phyloP scores from a whole-genome alignment of 2,888 invertebrate species.

The Unio pictorum region DNA sequence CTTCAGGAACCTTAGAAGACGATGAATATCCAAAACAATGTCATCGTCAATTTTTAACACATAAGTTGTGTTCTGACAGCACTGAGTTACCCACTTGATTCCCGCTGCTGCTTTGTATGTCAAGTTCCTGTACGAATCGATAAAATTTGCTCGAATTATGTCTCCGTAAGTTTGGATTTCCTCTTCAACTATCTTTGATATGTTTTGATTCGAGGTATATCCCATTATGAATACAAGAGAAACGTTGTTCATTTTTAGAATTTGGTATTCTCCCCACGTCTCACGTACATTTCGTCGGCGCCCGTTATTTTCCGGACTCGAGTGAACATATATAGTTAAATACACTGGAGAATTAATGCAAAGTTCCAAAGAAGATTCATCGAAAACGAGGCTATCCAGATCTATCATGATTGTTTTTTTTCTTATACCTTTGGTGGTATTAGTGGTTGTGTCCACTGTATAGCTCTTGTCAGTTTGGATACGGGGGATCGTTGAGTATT shows the following conservation, averaged over 20 bases:
- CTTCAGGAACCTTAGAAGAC: slow-evolving; percentile 41
- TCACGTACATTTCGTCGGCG: slow-evolving; percentile 58
- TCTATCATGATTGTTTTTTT: too few relatives aligned
- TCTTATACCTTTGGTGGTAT: too few relatives aligned
- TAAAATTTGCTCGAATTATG: slow-evolving; percentile 68
- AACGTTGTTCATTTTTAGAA: slow-evolving; percentile 45
- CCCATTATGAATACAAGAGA: slow-evolving; percentile 68
- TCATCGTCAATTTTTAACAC: slow-evolving; percentile 73
- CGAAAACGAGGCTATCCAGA: too few relatives aligned
- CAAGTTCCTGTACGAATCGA: slow-evolving; percentile 72
- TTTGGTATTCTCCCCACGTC: slow-evolving; percentile 62
- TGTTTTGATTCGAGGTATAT: slow-evolving; percentile 27
- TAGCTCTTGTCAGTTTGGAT: too few relatives aligned
- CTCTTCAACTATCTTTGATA: slow-evolving; percentile 51
- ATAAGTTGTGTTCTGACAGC: slow-evolving; percentile 65
- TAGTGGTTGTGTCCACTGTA: too few relatives aligned
- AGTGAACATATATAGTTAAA: slow-evolving; percentile 65
- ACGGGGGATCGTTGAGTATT: too few relatives aligned
- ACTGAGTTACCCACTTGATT: slow-evolving; percentile 69
- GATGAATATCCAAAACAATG: slow-evolving; percentile 73
- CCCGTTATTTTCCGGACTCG: slow-evolving; percentile 63
- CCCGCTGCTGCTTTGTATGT: slow-evolving; percentile 72
- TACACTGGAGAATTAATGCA: slow-evolving; percentile 10
- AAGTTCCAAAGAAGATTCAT: too few relatives aligned
- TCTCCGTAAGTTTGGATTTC: slow-evolving; percentile 63